phyloP scores from a whole-genome alignment of 1,140 invertebrate species.

The Atta texana region DNA sequence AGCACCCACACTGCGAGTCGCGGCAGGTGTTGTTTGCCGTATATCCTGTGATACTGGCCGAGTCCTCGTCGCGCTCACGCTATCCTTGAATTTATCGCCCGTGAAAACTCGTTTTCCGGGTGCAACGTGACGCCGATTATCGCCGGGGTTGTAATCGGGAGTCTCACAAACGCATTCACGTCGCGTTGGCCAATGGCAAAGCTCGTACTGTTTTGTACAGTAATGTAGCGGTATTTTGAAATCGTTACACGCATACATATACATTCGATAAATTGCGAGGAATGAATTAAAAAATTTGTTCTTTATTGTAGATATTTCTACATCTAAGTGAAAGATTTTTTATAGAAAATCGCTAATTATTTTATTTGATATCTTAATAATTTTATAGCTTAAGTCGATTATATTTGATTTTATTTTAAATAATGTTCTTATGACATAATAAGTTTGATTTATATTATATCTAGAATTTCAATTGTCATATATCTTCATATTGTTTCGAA shows the following conservation, averaged over 20 bases:
- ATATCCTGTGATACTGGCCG: conserved; percentile 34
- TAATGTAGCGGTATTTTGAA: conserved; percentile 12
- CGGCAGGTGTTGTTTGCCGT: conserved; percentile 79
- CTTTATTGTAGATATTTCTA: not conserved
- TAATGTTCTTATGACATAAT: not conserved
- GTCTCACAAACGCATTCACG: conserved; percentile 7
- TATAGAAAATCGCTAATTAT: not conserved
- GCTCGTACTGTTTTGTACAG: not conserved
- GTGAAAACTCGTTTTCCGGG: conserved; percentile 63
- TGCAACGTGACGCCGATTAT: conserved; percentile 55
- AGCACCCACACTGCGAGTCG: conserved; percentile 77
- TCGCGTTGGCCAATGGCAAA: not conserved
- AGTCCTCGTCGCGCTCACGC: conserved; percentile 44
- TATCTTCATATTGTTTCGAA: not conserved
- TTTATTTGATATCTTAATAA: not conserved
- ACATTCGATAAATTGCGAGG: not conserved
- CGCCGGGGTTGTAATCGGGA: conserved; percentile 13
- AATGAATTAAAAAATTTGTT: not conserved
- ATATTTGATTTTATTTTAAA: not conserved
- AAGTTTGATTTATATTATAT: not conserved
- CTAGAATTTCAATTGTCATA: not conserved
- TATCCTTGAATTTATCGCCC: conserved; percentile 63
- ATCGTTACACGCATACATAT: not conserved
- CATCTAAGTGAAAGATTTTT: not conserved
- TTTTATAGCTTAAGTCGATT: not conserved